A percentile compares a stretch with the other conserved stretches of the same genome.
Evolutionary conservation across 2,888 invertebrate species (phyloP).

Genomic region (Phorcus lineatus): DNA sequence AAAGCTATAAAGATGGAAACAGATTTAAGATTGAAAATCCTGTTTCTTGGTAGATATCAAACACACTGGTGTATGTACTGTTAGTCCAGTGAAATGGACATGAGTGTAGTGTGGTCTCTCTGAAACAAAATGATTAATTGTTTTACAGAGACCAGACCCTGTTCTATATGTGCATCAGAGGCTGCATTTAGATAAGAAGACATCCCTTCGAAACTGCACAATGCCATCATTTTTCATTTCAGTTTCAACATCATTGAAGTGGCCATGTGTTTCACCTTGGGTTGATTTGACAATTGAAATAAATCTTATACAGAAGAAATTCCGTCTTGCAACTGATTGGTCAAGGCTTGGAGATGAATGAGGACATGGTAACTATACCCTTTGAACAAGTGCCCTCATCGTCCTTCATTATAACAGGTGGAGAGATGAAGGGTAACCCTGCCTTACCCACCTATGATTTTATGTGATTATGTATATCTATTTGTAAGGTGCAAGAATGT

Average conservation of each 20-base stretch:
- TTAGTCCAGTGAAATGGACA: too few species aligned
- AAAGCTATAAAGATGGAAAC: too few species aligned
- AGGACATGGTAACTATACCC: not conserved
- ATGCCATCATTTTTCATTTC: slow-evolving; percentile 2
- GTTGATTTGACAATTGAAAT: not conserved
- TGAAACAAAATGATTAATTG: too few species aligned
- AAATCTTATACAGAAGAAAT: slow-evolving; percentile 4
- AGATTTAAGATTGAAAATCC: too few species aligned
- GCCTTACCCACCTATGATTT: too few species aligned
- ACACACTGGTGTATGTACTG: too few species aligned
- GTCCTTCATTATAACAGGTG: too few species aligned
- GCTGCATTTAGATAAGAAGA: not conserved
- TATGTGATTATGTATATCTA: too few species aligned
- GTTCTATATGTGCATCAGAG: not conserved
- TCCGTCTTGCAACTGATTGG: not conserved
- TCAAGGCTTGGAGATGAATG: not conserved
- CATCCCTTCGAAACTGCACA: not conserved
- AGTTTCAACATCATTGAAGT: not conserved
- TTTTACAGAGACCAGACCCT: not conserved
- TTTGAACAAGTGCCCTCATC: not conserved
- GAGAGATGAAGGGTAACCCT: too few species aligned
- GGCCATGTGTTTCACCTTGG: not conserved
- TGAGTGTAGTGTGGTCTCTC: too few species aligned
- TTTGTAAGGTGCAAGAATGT: too few species aligned
- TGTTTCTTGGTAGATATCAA: too few species aligned